These are phyloP conservation scores for Ceratina australensis DNA, from an alignment of 1,140 invertebrate species.

Conservation along the genomic window DNA sequence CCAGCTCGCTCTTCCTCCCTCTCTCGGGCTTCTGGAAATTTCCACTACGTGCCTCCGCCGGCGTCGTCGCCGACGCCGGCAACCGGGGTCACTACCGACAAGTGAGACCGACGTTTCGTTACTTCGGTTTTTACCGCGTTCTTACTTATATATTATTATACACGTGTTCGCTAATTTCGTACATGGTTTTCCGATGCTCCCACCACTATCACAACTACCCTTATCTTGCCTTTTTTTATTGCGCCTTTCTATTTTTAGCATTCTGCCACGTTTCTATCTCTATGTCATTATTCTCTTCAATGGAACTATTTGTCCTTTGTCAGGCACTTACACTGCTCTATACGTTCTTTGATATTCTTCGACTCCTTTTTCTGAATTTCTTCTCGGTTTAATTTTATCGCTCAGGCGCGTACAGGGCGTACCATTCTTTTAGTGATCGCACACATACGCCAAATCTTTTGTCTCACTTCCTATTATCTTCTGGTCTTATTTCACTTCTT, in stretches of 20 bases:
- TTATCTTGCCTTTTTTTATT: not conserved
- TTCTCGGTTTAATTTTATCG: not conserved
- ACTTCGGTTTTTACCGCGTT: no score
- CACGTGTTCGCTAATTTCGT: no score
- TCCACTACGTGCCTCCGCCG: constrained; percentile 58
- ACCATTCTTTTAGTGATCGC: not conserved
- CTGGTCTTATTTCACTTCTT: not conserved
- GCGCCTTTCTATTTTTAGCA: no score
- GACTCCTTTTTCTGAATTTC: not conserved
- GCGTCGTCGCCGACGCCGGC: not conserved
- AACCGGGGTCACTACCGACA: no score
- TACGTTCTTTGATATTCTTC: not conserved
- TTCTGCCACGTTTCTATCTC: no score
- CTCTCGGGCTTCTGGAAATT: constrained; percentile 70
- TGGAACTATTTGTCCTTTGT: no score
- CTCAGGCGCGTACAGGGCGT: not conserved
- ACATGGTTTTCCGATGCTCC: no score
- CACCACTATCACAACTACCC: not conserved
- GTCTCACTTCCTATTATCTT: not conserved
- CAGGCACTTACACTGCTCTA: not conserved
- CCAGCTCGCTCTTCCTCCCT: constrained; percentile 36
- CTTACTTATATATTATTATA: no score
- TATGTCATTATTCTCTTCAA: no score
- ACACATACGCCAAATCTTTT: not conserved
- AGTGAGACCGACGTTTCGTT: no score